Conservation (phyloP, 2,797 vertebrate species). For the Anguilla marmorata region DNA sequence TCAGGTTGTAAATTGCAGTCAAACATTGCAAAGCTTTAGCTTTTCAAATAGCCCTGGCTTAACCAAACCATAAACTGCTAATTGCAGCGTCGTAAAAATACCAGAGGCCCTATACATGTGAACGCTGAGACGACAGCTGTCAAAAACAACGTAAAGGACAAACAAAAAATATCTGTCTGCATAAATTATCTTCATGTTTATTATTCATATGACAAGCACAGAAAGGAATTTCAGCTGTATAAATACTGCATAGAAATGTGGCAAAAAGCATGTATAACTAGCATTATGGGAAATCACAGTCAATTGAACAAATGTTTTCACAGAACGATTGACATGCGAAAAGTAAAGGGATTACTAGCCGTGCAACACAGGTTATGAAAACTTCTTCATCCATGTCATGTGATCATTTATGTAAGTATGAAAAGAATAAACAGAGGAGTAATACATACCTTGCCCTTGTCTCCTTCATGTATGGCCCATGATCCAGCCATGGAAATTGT, state of each 20-base stretch:
- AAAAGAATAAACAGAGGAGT: neutral
- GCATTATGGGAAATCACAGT: slow-evolving; percentile 24
- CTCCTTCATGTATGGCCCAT: slow-evolving; percentile 66
- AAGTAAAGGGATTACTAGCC: neutral
- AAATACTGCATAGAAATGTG: slow-evolving; percentile 16
- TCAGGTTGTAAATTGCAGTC: slow-evolving; percentile 45
- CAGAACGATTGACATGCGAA: neutral
- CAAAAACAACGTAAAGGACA: slow-evolving; percentile 26
- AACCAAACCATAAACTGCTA: slow-evolving; percentile 52
- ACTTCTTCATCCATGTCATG: neutral
- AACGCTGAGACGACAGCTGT: slow-evolving; percentile 27
- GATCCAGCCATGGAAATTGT: slow-evolving; percentile 75
- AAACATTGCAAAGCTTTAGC: slow-evolving; percentile 48
- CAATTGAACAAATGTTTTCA: slow-evolving; percentile 5
- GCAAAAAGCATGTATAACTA: neutral
- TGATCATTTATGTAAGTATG: neutral
- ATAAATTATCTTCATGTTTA: slow-evolving; percentile 13
- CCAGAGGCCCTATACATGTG: slow-evolving; percentile 34
- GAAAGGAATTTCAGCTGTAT: slow-evolving; percentile 29
- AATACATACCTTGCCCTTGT: slow-evolving; percentile 66
- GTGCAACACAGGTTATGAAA: neutral
- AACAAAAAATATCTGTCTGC: slow-evolving; percentile 21
- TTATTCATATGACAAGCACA: slow-evolving; percentile 12
- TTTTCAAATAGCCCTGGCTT: slow-evolving; percentile 46
- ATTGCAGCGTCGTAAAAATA: slow-evolving; percentile 45